Evolutionary conservation across 2,113 vertebrate genomes (phyloP).

Genomic region (Lepisosteus oculatus): DNA sequence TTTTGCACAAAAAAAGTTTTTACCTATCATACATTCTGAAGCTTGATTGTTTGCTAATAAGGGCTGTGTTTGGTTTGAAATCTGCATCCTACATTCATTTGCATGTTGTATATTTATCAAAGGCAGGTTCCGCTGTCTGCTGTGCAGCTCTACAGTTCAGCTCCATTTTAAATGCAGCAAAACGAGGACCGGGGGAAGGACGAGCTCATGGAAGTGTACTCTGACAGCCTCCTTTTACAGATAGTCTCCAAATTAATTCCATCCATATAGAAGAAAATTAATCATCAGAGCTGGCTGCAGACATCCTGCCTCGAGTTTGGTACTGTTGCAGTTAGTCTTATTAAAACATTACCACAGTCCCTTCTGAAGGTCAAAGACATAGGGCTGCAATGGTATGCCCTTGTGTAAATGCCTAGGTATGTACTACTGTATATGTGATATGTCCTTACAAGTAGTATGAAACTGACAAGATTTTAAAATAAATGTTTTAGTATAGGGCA

Average conservation of each 20-base stretch:
- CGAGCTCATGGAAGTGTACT: conserved; percentile 52
- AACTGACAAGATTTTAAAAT: too few relatives aligned
- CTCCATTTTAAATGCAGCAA: conserved; percentile 72
- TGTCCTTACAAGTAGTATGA: too few relatives aligned
- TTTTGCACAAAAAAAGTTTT: conserved; percentile 35
- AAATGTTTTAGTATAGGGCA: too few relatives aligned
- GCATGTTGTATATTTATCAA: conserved; percentile 82
- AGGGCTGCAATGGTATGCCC: background rate
- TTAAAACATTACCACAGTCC: background rate
- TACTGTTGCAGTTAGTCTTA: conserved; percentile 39
- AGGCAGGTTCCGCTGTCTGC: conserved; percentile 48
- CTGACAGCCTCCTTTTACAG: conserved; percentile 58
- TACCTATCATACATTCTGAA: conserved; percentile 30
- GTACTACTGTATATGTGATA: background rate
- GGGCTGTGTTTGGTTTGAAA: conserved; percentile 64
- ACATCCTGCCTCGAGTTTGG: conserved; percentile 47
- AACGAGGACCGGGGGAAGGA: conserved; percentile 57
- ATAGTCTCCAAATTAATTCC: conserved; percentile 68
- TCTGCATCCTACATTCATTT: conserved; percentile 64
- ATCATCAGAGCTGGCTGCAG: conserved; percentile 52
- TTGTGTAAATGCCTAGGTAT: background rate
- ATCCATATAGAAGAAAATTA: conserved; percentile 70
- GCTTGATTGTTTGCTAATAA: conserved; percentile 55
- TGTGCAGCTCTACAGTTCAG: conserved; percentile 60
- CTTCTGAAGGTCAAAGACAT: background rate